phyloP scores from a whole-genome alignment of 2,113 vertebrate genomes.

The Oxyura jamaicensis region DNA sequence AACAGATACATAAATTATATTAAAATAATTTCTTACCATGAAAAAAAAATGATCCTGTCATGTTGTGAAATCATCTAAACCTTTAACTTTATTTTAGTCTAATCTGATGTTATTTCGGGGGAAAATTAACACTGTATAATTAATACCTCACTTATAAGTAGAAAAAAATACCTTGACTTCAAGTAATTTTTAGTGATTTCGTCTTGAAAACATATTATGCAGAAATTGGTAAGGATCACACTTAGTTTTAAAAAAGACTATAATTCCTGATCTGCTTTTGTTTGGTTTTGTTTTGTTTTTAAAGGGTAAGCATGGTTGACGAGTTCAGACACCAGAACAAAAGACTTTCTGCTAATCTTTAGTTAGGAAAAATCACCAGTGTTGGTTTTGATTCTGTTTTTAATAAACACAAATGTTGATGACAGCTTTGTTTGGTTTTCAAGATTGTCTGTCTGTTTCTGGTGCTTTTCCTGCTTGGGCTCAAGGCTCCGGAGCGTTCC shows the following conservation, averaged over 20 bases:
- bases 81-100: background rate
- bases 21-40: background rate
- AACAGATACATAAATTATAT: background rate
- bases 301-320: background rate
- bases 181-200: background rate
- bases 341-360: background rate
- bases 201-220: background rate
- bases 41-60: background rate
- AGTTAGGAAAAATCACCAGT: background rate
- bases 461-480: background rate
- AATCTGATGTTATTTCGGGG: background rate
- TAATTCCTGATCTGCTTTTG: slow-evolving; percentile 2
- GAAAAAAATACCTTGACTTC: background rate
- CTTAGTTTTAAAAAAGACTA: background rate
- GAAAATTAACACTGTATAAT: background rate
- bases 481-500: background rate
- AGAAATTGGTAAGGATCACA: background rate
- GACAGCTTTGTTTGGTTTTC: slow-evolving; percentile 24
- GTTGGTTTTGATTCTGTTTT: slow-evolving; percentile 39
- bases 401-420: slow-evolving; percentile 24
- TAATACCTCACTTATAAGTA: background rate
- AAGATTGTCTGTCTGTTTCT: background rate
- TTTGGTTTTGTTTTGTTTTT: background rate
- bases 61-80: background rate
- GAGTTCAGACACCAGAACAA: background rate